Evolutionary conservation across 2,113 vertebrate species (phyloP).

Genomic region (Nycticorax nycticorax): DNA sequence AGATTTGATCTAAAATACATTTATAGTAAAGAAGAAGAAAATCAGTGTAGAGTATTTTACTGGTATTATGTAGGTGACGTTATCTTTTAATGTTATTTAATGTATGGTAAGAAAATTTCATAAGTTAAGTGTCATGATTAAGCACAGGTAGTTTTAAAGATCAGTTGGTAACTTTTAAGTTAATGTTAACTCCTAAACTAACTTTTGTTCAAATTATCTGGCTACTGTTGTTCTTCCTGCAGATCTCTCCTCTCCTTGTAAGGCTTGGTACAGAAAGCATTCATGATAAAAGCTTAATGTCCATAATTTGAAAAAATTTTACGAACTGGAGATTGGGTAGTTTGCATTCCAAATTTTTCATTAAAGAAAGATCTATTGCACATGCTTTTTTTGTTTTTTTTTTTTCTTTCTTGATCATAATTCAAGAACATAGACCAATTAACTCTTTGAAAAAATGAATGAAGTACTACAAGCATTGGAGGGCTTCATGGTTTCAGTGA

Average conservation of each 20-base stretch:
- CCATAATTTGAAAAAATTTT: background rate
- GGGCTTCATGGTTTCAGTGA: background rate
- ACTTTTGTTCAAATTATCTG: background rate
- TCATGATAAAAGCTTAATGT: background rate
- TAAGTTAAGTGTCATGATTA: background rate
- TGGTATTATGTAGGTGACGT: background rate
- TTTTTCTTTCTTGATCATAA: background rate
- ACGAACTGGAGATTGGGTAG: background rate
- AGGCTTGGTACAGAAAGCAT: background rate
- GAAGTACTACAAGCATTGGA: background rate
- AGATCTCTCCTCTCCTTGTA: background rate
- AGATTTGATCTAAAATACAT: background rate
- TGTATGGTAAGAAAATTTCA: background rate
- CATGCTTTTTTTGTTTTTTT: background rate
- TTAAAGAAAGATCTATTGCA: background rate
- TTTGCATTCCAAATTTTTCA: background rate
- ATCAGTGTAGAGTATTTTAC: background rate
- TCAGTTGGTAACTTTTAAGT: background rate
- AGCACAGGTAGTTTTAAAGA: background rate
- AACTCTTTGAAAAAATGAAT: background rate
- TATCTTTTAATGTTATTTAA: constrained; percentile 17
- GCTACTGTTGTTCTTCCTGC: background rate
- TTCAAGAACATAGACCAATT: background rate
- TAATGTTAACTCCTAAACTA: background rate
- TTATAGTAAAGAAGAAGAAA: background rate